Evolutionary conservation across 2,113 vertebrate genomes (phyloP), one percentile per base, ranked within the genome.

Genomic region (Sardina pilchardus): DNA sequence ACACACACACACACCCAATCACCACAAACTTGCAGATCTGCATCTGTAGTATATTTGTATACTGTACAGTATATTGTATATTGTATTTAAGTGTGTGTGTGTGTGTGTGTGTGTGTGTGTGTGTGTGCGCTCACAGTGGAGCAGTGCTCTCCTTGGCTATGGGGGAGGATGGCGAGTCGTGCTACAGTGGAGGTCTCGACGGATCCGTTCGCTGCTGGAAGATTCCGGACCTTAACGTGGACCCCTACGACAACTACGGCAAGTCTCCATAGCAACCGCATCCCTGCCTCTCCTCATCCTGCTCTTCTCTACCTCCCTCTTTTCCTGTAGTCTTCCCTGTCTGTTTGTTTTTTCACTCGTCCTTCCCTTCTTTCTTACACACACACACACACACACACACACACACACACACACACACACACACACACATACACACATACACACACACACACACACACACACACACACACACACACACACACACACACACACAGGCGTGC

Each of bases 241-340:
- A 98, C 89, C 97, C 97, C 16, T 98, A 98, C 0, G 96, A 97
- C n/a, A 97, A 96, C 48, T 98, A 97, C 0, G 97, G 97, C 96
- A 87, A 92, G 96, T 90, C 21, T 81, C 44, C 30, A 1, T 19
- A 17, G 63, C n/a, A 67, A 12, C 63, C 63, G 0, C n/a, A 30
- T 67, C 16, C 17, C 50, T 21, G 50, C 16, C 63, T n/a, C 63
- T 67, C 30, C 63, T 67, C n/a, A 9, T 30, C 26, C 6, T 67
- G n/a, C 10, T 67, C 30, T 30, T 67, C 63, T 67, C 3, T 26
- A 9, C 26, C 63, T 67, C 63, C 26, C 21, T 67, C 63, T 30
- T 30, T 67, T n/a, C 24, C 21, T 42, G 2, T 42, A 42, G 2
- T 59, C 21, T 24, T n/a, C 8, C 6, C 56, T 59, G 6, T n/a